These are phyloP conservation scores for Diadophis punctatus DNA, from an alignment of 2,113 vertebrate species.

Conservation along the genomic window DNA sequence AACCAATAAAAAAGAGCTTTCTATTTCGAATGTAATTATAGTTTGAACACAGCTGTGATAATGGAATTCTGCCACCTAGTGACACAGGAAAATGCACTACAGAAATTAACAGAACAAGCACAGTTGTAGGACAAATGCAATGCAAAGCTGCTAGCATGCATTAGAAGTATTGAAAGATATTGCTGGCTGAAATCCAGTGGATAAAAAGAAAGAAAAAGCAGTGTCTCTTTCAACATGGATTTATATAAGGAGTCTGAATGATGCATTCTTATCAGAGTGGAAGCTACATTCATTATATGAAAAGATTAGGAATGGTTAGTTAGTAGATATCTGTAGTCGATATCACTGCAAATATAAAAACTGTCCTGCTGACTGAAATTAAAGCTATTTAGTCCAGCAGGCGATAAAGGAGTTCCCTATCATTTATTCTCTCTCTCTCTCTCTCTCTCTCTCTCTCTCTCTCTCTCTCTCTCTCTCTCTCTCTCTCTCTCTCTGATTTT, in stretches of 20 bases:
- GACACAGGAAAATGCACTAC: conserved; percentile 23
- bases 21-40: background rate
- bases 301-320: background rate
- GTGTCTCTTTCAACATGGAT: background rate
- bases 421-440: background rate
- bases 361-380: background rate
- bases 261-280: background rate
- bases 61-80: conserved; percentile 63
- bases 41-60: conserved; percentile 6
- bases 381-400: background rate
- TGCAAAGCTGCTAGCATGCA: background rate
- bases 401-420: background rate
- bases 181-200: background rate
- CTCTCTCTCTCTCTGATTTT: background rate
- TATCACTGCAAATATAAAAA: background rate
- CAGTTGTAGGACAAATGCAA: background rate
- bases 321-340: background rate
- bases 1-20: background rate
- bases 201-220: background rate
- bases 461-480: no score
- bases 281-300: background rate
- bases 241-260: background rate
- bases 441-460: no score
- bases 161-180: background rate
- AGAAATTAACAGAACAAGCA: background rate